Evolutionary conservation across 1,140 invertebrate species (phyloP).

Genomic region (Drosophila setifemur): DNA sequence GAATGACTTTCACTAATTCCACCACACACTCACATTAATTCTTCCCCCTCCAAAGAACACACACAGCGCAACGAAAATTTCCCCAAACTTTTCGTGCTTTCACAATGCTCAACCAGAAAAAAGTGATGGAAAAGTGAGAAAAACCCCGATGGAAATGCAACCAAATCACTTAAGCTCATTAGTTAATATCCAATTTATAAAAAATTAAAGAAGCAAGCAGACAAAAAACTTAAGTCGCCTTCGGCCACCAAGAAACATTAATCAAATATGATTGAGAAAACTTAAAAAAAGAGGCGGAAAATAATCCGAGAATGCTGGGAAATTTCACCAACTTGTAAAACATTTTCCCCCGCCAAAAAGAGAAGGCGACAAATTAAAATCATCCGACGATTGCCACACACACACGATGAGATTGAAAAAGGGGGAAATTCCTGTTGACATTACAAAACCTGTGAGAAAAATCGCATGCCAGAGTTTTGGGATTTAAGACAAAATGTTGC

Average conservation of each 20-base stretch:
- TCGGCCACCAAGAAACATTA: constrained; percentile 46
- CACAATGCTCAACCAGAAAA: constrained; percentile 24
- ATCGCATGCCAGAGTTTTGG: constrained; percentile 22
- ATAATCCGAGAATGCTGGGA: constrained; percentile 26
- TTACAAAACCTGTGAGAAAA: constrained; percentile 49
- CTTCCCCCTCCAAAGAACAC: constrained; percentile 46
- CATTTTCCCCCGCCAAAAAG: constrained; percentile 48
- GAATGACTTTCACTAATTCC: constrained; percentile 58
- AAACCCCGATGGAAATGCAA: constrained; percentile 14
- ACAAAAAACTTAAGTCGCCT: constrained; percentile 33
- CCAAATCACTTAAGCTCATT: constrained; percentile 77
- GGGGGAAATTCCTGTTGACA: constrained; percentile 41
- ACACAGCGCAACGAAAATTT: constrained; percentile 41
- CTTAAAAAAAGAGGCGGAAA: neutral
- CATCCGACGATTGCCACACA: constrained; percentile 31
- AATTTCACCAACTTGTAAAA: constrained; percentile 74
- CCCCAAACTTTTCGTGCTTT: constrained; percentile 48
- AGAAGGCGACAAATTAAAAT: constrained; percentile 66
- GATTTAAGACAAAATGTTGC: constrained; percentile 37
- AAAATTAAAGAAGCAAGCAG: constrained; percentile 29
- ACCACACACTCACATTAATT: constrained; percentile 21
- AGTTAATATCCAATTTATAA: constrained; percentile 81
- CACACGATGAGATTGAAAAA: neutral
- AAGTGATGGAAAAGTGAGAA: neutral
- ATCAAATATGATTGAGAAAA: constrained; percentile 55